These are phyloP conservation scores for Samia ricini DNA, from an alignment of 1,140 invertebrate species.

Conservation along the genomic window DNA sequence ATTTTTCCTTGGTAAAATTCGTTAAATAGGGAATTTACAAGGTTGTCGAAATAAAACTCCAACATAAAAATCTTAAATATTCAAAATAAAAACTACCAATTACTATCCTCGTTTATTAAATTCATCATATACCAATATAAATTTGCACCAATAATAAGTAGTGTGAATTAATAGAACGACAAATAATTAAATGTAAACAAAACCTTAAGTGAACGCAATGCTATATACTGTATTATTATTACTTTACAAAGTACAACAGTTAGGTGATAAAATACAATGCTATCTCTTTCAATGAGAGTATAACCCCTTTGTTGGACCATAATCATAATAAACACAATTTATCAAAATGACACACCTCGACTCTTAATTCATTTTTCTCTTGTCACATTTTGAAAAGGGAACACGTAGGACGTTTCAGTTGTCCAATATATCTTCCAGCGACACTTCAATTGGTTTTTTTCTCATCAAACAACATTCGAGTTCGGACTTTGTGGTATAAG, in stretches of 20 bases:
- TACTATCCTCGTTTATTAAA: too few relatives aligned
- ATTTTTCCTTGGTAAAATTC: too few relatives aligned
- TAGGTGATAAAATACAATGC: background rate
- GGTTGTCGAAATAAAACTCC: too few relatives aligned
- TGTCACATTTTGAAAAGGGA: constrained; percentile 3
- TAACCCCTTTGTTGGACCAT: constrained; percentile 1
- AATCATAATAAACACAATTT: constrained; percentile 19
- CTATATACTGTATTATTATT: background rate
- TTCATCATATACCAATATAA: too few relatives aligned
- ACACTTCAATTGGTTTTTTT: constrained; percentile 56
- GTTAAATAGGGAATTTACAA: too few relatives aligned
- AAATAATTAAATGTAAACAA: background rate
- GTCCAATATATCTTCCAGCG: constrained; percentile 56
- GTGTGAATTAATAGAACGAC: too few relatives aligned
- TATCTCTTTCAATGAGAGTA: constrained; percentile 23
- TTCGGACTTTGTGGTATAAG: constrained; percentile 21
- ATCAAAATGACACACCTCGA: constrained; percentile 10
- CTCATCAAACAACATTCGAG: constrained; percentile 36
- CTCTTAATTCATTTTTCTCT: constrained; percentile 13
- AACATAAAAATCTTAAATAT: too few relatives aligned
- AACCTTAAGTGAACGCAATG: background rate
- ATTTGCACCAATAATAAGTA: too few relatives aligned
- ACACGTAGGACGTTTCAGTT: constrained; percentile 26
- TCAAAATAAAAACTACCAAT: too few relatives aligned
- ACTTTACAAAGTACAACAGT: background rate